Percentiles rank a stretch among this genome's conserved stretches.
Evolutionary conservation across 1,140 invertebrate genomes (phyloP).

Genomic region (Bombus terrestris): DNA sequence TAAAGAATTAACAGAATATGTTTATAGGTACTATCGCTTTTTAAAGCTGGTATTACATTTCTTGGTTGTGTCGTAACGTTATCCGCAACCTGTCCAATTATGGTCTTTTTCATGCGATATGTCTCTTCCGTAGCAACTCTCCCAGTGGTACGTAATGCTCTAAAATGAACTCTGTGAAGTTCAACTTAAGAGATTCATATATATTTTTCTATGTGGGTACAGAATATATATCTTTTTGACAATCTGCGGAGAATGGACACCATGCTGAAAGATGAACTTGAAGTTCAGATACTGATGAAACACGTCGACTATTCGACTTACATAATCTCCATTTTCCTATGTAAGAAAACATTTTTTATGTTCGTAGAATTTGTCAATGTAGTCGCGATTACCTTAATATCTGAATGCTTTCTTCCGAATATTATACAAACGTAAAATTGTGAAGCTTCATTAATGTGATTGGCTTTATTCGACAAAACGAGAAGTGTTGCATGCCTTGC

Average conservation of each 20-base stretch:
- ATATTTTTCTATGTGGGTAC: not conserved
- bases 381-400: fast-evolving
- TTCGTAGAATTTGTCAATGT: fast-evolving
- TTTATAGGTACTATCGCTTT: not conserved
- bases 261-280: not conserved
- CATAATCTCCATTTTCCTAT: not conserved
- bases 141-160: not conserved
- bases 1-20: not conserved
- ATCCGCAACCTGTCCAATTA: fast-evolving
- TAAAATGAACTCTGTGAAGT: fast-evolving
- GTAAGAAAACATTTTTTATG: not conserved
- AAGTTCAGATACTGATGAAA: constrained; percentile 16
- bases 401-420: no score
- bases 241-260: not conserved
- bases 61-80: not conserved
- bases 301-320: not conserved
- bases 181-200: not conserved
- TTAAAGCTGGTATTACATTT: not conserved
- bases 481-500: no score
- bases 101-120: not conserved
- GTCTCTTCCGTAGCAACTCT: not conserved
- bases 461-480: no score
- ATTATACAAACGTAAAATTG: no score
- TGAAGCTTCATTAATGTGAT: no score
- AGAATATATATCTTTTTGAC: not conserved